phyloP scores from a whole-genome alignment of 1,140 invertebrate genomes.

The Ectropis grisescens region DNA sequence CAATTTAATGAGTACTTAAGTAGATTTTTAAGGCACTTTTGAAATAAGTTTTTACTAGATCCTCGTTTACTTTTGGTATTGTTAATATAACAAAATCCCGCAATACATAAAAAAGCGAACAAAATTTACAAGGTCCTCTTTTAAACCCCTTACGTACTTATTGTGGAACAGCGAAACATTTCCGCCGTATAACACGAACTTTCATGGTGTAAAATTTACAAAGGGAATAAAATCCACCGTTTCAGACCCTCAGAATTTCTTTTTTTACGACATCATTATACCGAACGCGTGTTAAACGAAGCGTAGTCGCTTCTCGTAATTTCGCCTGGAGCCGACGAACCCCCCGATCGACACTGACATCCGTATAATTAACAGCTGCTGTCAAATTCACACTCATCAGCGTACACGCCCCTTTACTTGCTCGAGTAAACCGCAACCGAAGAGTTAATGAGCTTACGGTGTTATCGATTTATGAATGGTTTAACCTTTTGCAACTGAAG shows the following conservation, averaged over 20 bases:
- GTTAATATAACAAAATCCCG: no score
- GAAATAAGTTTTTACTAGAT: no score
- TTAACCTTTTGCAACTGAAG: no score
- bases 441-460: no score
- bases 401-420: slow-evolving; percentile 10
- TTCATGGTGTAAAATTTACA: not conserved
- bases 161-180: no score
- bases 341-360: slow-evolving; percentile 16
- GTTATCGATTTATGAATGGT: no score
- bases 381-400: slow-evolving; percentile 55
- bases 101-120: not conserved
- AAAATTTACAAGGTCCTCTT: not conserved
- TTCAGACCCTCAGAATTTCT: slow-evolving; percentile 12
- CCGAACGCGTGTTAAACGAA: slow-evolving; percentile 23
- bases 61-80: no score
- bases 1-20: no score
- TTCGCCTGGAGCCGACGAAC: slow-evolving; percentile 19
- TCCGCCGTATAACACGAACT: no score
- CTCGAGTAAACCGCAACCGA: no score
- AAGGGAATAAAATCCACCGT: slow-evolving; percentile 2
- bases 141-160: not conserved
- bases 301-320: slow-evolving; percentile 19
- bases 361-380: slow-evolving; percentile 56
- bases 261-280: slow-evolving; percentile 29
- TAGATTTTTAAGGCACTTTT: no score